Base-by-base conservation (phyloP, 2,888 invertebrate genomes). In the Cylindroiulus punctatus region DNA sequence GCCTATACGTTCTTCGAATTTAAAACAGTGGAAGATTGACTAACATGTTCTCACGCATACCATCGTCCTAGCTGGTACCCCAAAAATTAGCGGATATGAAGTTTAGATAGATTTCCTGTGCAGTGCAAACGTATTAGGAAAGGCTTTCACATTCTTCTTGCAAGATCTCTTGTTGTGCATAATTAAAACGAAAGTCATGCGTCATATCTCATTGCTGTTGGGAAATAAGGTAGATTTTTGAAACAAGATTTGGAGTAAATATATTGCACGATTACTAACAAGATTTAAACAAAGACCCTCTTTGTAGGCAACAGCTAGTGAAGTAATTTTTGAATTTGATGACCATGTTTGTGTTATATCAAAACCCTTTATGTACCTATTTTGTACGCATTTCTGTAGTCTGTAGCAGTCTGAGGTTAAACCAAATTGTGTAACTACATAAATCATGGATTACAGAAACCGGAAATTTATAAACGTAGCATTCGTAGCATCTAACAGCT, bases 91-190 rank as follows among this genome's bases (percentile, higher is more conserved):
- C 26, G 76, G 76, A 76, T 76, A 14, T 36, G 36, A 1, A 76
- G 30, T 76, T 76, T 76, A 76, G 30, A 76, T 76, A 14, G 76
- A 30, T 76, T 76, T 76, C 76, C 76, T 76, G 30, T 76, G 76
- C 30, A 65, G 26, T 30, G 12, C 30, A 30, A 12, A 30, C 26
- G n/a, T 52, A 19, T 52, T 52, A 52, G n/a, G 52, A n/a, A 52
- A 52, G n/a, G 19, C 76, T 3, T 1, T 17, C 26, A 30, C 76
- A 30, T 30, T 5, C 14, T 30, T 76, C 76, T 30, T 14, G 26
- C 30, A 76, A 76, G 22, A 30, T 10, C 0, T 30, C 14, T 8
- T 44, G 76, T 14, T 4, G 40, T 44, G 26, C 40, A 84, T 19
- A 44, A 84, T 84, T 84, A 84, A 86, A 47, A 22, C n/a, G n/a